Base-by-base conservation (phyloP, 2,113 vertebrate genomes). In the Psilopsiagon aymara region DNA sequence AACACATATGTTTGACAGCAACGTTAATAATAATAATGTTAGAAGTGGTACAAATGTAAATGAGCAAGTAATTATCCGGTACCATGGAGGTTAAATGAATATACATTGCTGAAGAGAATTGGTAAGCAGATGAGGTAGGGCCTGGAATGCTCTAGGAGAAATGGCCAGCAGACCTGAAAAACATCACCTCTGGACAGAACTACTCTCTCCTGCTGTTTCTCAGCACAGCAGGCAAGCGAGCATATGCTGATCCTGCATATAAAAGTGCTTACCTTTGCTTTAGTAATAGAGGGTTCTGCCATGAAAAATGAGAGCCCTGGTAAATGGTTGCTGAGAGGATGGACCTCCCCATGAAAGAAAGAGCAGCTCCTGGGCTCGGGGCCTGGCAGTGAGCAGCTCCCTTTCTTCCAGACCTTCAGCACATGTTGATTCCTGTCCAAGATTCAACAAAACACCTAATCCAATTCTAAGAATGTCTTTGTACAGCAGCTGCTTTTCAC, bases 291-390 rank as follows among this genome's bases (percentile, higher is more conserved):
- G 46, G 33, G 43, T 41, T 39, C 51, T 53, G 2, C 8, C 1
- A 17, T 1, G 51, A 28, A 46, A 44, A 11, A 7, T 0, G 1
- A 47, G 66, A 35, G 79, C 41, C 35, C 79, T 1, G 5, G 4
- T 29, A n/a, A 17, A 19, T 0, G 16, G 4, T 7, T 9, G 10
- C 1, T 4, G 23, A n/a, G 17, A n/a, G 64, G 33, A 20, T 14
- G 64, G 44, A 69, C 4, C 21, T 21, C 4, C 6, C 64, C 21
- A 0, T 2, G 8, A 63, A 35, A 16, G 25, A 13, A 62, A 16
- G 23, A 71, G 63, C n/a, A 31, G 79, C 47, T 75, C 46, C 37
- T 1, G 5, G 7, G 13, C 85, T 27, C 85, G 47, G 29, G 6
- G 15, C 29, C 39, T 18, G 2, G 70, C 51, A 57, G 41, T 15